Evolutionary conservation across 1,140 invertebrate genomes (phyloP), one percentile per base, ranked within the genome.

Genomic region (Teleopsis dalmanni): DNA sequence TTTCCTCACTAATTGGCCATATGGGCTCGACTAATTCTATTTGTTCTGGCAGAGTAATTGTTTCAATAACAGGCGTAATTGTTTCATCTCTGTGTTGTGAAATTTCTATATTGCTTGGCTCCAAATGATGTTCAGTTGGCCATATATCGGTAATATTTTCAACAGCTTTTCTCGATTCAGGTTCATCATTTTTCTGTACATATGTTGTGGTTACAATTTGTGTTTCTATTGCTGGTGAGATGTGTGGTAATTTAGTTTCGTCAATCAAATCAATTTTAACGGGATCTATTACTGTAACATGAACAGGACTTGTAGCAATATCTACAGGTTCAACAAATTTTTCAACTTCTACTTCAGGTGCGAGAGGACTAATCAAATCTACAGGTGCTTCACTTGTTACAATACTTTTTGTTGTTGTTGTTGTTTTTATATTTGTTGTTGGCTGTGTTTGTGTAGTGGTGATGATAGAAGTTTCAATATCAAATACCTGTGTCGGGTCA

Each of bases 401-500:
- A 52, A 51, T 55, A 51, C 53, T 54, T 56, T 58, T 52, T 50
- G 37, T 58, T 48, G 38, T 48, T 48, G 37, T 33, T 56, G 54
- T 57, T 35, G 45, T 31, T 53, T 51, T 54, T 53, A 52, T 22
- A 53, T 57, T 57, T 52, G 50, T 43, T 56, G 46, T 58, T 60
- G 27, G 25, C 35, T 36, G 51, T 44, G 56, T 62, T 51, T 50
- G 59, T 50, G 57, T 60, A 40, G 55, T 60, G 52, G 61, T 59
- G 50, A 57, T 58, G 53, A 53, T 64, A 52, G 64, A 65, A 52
- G 41, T 43, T 50, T 65, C 60, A 63, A 67, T 64, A 64, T 63
- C 64, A 65, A 67, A 67, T 69, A 69, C 66, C 65, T 69, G 60
- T 65, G 58, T 60, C 59, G 55, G 56, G 56, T 55, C 14, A 11